Percentiles rank a stretch among this genome's conserved stretches.
Conservation (phyloP, 1,140 invertebrate species). For the Dryas iulia region DNA sequence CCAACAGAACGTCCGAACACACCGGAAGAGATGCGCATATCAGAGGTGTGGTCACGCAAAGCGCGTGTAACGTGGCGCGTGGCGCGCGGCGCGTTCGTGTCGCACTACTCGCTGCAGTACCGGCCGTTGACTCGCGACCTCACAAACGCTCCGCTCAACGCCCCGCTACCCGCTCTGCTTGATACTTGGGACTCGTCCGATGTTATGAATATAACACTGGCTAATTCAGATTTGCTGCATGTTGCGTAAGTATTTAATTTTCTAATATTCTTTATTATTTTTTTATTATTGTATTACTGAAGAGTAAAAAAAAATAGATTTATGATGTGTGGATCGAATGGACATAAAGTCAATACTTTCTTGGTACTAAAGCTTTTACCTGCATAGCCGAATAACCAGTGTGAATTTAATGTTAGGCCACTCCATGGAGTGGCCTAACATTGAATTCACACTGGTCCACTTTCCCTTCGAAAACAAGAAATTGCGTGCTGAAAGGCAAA, state of each 20-base stretch:
- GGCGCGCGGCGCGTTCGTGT: conserved; percentile 58
- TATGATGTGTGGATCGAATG: no score
- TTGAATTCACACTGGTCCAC: no score
- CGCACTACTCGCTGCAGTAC: conserved; percentile 69
- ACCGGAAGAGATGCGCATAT: conserved; percentile 69
- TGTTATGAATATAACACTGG: conserved; percentile 64
- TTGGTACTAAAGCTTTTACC: no score
- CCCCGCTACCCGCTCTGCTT: conserved; percentile 61
- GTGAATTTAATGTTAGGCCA: no score
- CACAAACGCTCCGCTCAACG: conserved; percentile 53
- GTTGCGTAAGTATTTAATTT: conserved; percentile 59
- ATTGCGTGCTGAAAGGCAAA: no score
- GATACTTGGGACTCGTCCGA: conserved; percentile 66
- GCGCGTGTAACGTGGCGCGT: conserved; percentile 67
- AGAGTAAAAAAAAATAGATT: background rate
- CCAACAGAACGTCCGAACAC: conserved; percentile 60
- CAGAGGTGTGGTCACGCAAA: conserved; percentile 69
- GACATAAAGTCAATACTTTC: no score
- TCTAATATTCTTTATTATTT: background rate
- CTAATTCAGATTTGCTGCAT: conserved; percentile 67
- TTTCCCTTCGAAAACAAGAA: no score
- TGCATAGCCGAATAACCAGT: no score
- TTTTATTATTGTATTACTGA: background rate
- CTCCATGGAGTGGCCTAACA: no score
- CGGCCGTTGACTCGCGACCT: conserved; percentile 55